A percentile compares a stretch with the other conserved stretches of the same genome.
Evolutionary conservation across 2,888 invertebrate species (phyloP).

Genomic region (Ecliptopera silaceata): DNA sequence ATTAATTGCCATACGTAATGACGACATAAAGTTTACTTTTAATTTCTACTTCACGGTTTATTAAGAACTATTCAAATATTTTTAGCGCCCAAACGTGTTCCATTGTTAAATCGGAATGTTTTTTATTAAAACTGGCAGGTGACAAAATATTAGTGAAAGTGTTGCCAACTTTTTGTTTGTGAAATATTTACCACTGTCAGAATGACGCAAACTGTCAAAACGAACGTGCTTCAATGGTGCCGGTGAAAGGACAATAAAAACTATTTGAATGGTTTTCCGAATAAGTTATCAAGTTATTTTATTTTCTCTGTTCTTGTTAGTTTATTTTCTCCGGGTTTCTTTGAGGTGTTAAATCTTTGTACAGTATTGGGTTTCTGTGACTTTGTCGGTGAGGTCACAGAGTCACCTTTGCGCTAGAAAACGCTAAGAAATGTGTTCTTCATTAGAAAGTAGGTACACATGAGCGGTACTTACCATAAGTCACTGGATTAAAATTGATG

Average conservation of each 20-base stretch:
- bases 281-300: conserved; percentile 41
- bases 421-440: conserved; percentile 43
- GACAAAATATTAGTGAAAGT: conserved; percentile 67
- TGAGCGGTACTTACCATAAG: conserved; percentile 14
- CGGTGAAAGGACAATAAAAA: conserved; percentile 46
- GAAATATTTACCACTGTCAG: conserved; percentile 55
- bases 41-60: conserved; percentile 62
- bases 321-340: too few relatives aligned
- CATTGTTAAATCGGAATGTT: conserved; percentile 49
- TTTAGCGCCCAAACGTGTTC: conserved; percentile 60
- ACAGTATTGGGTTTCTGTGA: conserved; percentile 44
- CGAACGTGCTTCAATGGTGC: conserved; percentile 31
- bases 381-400: conserved; percentile 49
- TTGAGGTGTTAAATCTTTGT: not conserved
- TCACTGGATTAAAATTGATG: conserved; percentile 16
- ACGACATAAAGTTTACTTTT: conserved; percentile 47
- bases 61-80: conserved; percentile 56
- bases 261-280: conserved; percentile 34
- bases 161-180: conserved; percentile 47
- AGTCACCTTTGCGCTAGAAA: conserved; percentile 64
- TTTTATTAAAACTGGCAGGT: conserved; percentile 48
- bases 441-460: conserved; percentile 59
- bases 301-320: too few relatives aligned
- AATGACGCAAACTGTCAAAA: conserved; percentile 48
- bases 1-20: too few relatives aligned